Evolutionary conservation across 2,797 vertebrate genomes (phyloP).

Genomic region (Peromyscus aztecus): DNA sequence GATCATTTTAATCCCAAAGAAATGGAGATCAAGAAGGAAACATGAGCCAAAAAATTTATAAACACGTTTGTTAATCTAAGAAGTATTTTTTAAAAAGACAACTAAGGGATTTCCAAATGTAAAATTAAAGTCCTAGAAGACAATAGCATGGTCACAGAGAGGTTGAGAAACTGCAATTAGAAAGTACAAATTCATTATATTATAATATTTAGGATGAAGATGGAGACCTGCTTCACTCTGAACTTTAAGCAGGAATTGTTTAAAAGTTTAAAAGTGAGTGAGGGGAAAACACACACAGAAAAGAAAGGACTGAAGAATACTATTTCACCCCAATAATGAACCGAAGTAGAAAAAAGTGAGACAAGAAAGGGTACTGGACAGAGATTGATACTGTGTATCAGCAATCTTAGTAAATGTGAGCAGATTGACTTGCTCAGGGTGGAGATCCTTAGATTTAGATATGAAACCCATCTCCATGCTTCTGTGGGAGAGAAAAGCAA

Average conservation of each 20-base stretch:
- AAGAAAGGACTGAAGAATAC: background rate
- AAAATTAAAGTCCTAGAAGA: conserved; percentile 25
- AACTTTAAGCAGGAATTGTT: background rate
- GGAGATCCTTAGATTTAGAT: background rate
- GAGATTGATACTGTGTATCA: background rate
- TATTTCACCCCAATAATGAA: background rate
- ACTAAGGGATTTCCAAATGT: conserved; percentile 23
- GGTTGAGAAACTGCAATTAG: background rate
- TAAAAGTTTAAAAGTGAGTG: conserved; percentile 38
- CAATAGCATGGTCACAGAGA: background rate
- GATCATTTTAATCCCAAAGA: conserved; percentile 8
- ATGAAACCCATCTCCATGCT: background rate
- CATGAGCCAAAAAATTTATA: background rate
- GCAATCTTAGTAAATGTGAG: background rate
- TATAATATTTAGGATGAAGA: conserved; percentile 1
- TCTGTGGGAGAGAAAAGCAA: background rate
- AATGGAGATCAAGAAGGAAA: background rate
- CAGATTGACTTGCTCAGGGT: conserved; percentile 10
- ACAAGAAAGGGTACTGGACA: background rate
- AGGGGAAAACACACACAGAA: background rate
- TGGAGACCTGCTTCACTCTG: background rate
- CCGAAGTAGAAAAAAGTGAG: background rate
- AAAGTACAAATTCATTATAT: background rate
- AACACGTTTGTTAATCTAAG: background rate
- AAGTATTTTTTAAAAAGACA: background rate